Base-by-base conservation (phyloP, 1,140 invertebrate genomes). In the Magallana gigas region DNA sequence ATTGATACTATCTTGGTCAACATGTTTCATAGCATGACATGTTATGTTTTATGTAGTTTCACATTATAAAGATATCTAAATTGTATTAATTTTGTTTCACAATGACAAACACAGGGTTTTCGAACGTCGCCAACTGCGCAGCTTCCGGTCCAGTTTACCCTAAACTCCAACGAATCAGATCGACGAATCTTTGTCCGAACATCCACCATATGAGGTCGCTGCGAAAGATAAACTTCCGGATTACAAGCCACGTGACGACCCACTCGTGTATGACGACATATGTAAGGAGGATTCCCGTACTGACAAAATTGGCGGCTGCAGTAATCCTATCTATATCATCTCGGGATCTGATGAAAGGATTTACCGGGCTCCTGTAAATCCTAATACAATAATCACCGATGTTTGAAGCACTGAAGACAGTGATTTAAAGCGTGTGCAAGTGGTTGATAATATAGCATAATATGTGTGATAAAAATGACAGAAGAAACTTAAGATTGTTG, bases 171-270 rank as follows among this genome's bases (percentile, higher is more conserved):
- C 48, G 8, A 8, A 57, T 16, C 36, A 85, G n/a, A 9, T 58
- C 1, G 64, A 36, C 48, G 64, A 23, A 8, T 85, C 16, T 71
- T 12, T 56, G 8, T 71, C 48, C 29, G 64, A 85, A 16, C 84
- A 64, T 9, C 84, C 84, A 1, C 84, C 84, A 1, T 85, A 85
- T 76, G 84, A 85, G 12, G 48, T 85, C 48, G 84, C 84, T 12
- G 62, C 84, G n/a, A 71, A 57, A 18, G 84, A 85, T 64, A 85
- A 85, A 85, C 84, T 85, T 85, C 84, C 84, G 8, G 84, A 85
- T 1, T 85, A 85, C 58, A 85, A 62, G 76, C 84, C 84, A 57
- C 62, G 64, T 68, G 84, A 85, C 64, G 84, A 85, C 56, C 84
- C 84, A 14, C 84, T 64, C 1, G n/a, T 71, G 36, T 85, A 85